A percentile compares a stretch with the other conserved stretches of the same genome.
These are phyloP conservation scores for Taxidea taxus DNA, from an alignment of 2,113 vertebrate species.

Conservation along the genomic window DNA sequence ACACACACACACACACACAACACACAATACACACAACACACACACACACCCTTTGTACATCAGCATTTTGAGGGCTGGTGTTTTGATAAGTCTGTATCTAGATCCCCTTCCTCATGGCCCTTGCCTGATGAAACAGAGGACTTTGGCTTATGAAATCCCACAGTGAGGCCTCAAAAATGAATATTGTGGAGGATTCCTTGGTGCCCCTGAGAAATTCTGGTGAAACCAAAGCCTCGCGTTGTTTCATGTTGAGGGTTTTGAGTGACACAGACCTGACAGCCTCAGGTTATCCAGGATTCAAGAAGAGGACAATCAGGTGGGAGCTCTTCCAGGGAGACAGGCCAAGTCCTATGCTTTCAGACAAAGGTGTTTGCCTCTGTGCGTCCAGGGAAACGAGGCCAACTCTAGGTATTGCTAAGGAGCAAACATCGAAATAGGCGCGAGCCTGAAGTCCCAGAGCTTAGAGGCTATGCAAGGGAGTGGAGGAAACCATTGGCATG, in stretches of 20 bases:
- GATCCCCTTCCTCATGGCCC: not conserved
- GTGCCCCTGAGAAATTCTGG: not conserved
- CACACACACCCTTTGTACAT: not conserved
- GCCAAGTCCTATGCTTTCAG: not conserved
- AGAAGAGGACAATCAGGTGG: not conserved
- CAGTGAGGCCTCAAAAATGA: rapidly evolving
- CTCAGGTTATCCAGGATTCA: not conserved
- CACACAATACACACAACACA: not conserved
- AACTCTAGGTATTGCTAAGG: not conserved
- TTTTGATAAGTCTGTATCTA: not conserved
- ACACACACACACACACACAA: not conserved
- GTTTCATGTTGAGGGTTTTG: not conserved
- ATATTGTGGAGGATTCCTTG: not conserved
- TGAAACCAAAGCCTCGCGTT: rapidly evolving
- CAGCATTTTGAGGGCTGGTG: not conserved
- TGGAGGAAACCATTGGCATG: no score
- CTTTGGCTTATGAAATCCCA: not conserved
- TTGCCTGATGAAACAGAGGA: not conserved
- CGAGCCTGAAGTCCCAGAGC: not conserved
- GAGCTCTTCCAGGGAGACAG: not conserved
- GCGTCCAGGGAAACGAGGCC: rapidly evolving
- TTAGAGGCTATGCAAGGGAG: not conserved
- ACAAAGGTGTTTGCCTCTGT: not conserved
- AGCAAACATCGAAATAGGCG: rapidly evolving
- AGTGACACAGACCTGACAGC: not conserved